Percentiles rank a stretch among this genome's conserved stretches.
Evolutionary conservation across 2,797 vertebrate species (phyloP).

Genomic region (Caiman crocodilus): DNA sequence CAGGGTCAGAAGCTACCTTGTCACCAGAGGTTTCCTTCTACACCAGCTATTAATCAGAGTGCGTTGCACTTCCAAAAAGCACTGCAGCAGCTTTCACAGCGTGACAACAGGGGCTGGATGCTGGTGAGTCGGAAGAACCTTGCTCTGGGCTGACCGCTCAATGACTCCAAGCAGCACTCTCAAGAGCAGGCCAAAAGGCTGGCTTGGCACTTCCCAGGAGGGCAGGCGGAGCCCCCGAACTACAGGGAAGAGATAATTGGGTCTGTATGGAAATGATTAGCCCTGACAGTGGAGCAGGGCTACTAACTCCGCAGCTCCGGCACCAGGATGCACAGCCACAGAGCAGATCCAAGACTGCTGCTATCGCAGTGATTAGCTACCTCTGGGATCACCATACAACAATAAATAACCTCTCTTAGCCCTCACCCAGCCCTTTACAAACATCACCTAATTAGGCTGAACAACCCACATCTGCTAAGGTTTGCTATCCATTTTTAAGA

Average conservation of each 20-base stretch:
- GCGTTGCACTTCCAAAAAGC: neutral
- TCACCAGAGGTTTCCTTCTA: neutral
- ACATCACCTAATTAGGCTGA: neutral
- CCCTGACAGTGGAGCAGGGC: neutral
- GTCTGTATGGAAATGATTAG: neutral
- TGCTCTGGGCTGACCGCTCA: neutral
- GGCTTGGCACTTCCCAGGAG: accelerated
- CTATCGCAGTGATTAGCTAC: neutral
- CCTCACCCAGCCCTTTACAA: neutral
- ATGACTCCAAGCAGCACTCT: neutral
- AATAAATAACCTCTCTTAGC: neutral
- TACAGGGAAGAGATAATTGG: neutral
- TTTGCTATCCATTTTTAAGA: neutral
- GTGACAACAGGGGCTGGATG: accelerated
- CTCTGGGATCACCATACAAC: neutral
- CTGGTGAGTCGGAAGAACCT: neutral
- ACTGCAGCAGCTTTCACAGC: accelerated
- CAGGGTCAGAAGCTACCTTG: neutral
- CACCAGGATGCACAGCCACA: accelerated
- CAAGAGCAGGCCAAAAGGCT: neutral
- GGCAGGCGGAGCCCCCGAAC: neutral
- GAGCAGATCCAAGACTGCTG: neutral
- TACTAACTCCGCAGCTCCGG: accelerated
- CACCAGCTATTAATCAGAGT: neutral
- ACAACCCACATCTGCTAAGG: neutral